A percentile compares a stretch with the other conserved stretches of the same genome.
These are phyloP conservation scores for Seira ritae DNA, from an alignment of 2,888 invertebrate species.

Conservation along the genomic window DNA sequence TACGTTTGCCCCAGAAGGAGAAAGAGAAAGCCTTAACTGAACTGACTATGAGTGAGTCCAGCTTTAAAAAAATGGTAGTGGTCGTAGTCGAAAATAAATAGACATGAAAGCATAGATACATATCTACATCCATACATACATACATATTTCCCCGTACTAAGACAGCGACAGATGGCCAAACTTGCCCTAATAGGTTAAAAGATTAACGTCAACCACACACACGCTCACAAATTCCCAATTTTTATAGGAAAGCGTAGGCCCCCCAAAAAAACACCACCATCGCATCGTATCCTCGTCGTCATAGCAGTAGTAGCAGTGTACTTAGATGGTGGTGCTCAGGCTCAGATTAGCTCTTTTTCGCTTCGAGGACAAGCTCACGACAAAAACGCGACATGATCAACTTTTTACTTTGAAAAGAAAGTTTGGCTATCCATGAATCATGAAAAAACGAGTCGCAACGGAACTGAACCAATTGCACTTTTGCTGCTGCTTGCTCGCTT, in stretches of 20 bases:
- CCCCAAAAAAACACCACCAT: neutral
- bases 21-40: neutral
- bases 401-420: constrained; percentile 29
- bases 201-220: constrained; percentile 65
- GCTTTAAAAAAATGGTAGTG: neutral
- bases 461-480: constrained; percentile 15
- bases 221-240: constrained; percentile 54
- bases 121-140: constrained; percentile 4
- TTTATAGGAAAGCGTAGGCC: constrained; percentile 26
- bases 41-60: neutral
- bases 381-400: constrained; percentile 41
- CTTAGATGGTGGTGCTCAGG: constrained; percentile 6
- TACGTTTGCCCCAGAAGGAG: neutral
- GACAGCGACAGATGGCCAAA: constrained; percentile 66
- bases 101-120: neutral
- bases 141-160: constrained; percentile 8
- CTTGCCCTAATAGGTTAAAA: constrained; percentile 66
- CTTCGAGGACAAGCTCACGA: neutral
- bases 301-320: neutral
- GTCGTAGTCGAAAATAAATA: too few species aligned
- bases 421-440: constrained; percentile 44
- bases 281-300: neutral
- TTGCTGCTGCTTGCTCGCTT: constrained; percentile 5
- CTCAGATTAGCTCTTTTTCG: constrained; percentile 15
- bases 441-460: constrained; percentile 26